These are phyloP conservation scores for Halichoerus grypus DNA, from an alignment of 2,113 vertebrate species.

Conservation along the genomic window DNA sequence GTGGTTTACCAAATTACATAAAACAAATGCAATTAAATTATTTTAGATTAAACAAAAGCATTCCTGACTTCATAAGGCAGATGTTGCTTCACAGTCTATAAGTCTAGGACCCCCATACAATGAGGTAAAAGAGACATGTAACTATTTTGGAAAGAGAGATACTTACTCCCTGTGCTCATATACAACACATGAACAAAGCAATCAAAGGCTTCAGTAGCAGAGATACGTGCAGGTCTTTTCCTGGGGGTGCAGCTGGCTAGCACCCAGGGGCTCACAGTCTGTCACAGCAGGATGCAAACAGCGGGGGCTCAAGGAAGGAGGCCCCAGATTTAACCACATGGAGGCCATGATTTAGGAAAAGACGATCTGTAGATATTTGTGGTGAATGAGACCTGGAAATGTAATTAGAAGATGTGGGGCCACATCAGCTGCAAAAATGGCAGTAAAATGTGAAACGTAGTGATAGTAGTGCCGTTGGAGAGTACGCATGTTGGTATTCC, in stretches of 20 bases:
- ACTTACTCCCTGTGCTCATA: neutral
- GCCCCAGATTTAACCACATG: neutral
- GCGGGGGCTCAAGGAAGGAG: neutral
- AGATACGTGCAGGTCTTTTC: neutral
- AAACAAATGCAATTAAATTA: constrained; percentile 36
- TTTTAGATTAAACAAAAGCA: neutral
- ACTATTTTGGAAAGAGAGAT: neutral
- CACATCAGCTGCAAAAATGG: neutral
- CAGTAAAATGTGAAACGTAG: neutral
- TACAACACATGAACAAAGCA: neutral
- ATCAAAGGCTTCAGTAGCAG: neutral
- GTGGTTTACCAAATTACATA: neutral
- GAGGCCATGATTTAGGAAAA: neutral
- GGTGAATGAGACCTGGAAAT: constrained; percentile 13
- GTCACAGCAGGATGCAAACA: constrained; percentile 49
- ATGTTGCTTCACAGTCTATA: fast-evolving
- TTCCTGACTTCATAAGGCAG: neutral
- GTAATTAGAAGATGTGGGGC: neutral
- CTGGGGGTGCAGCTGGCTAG: neutral
- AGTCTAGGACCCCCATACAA: neutral
- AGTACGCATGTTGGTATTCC: neutral
- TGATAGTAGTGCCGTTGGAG: neutral
- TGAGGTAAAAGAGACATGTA: neutral
- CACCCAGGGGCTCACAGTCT: neutral
- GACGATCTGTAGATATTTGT: neutral